phyloP scores from a whole-genome alignment of 2,888 invertebrate genomes.

The Sarcophaga caerulescens region DNA sequence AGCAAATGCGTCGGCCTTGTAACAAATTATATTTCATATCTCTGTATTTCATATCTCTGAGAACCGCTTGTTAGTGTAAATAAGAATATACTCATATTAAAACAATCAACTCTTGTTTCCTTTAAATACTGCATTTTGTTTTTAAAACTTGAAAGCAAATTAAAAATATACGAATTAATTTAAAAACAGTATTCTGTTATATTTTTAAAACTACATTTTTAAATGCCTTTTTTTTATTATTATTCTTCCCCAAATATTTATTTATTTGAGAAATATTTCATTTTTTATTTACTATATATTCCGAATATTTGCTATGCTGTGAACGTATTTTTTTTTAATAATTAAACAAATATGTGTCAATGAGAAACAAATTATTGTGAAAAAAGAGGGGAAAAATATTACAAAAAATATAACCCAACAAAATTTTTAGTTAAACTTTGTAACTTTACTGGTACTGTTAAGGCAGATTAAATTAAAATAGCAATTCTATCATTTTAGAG shows the following conservation, averaged over 20 bases:
- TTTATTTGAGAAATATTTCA: slow-evolving; percentile 28
- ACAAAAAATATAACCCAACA: not conserved
- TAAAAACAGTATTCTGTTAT: too few species aligned
- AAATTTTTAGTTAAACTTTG: not conserved
- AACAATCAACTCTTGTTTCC: too few species aligned
- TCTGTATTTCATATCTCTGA: too few species aligned
- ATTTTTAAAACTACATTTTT: not conserved
- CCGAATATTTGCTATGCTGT: slow-evolving; percentile 24
- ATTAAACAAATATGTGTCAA: slow-evolving; percentile 50
- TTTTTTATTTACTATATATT: slow-evolving; percentile 40
- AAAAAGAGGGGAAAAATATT: not conserved
- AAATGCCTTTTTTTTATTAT: not conserved
- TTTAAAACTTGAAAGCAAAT: too few species aligned
- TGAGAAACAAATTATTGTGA: slow-evolving; percentile 16
- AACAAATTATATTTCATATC: too few species aligned
- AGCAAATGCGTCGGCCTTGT: too few species aligned
- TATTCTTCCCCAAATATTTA: slow-evolving; percentile 2
- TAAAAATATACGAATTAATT: too few species aligned
- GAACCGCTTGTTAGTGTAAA: too few species aligned
- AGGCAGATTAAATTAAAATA: too few species aligned
- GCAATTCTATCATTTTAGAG: too few species aligned
- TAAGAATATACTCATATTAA: too few species aligned
- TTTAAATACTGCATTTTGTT: too few species aligned
- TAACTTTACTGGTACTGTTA: not conserved
- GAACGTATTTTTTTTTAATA: slow-evolving; percentile 19